Conservation (phyloP, 2,797 vertebrate genomes). For the Acipenser oxyrinchus region DNA sequence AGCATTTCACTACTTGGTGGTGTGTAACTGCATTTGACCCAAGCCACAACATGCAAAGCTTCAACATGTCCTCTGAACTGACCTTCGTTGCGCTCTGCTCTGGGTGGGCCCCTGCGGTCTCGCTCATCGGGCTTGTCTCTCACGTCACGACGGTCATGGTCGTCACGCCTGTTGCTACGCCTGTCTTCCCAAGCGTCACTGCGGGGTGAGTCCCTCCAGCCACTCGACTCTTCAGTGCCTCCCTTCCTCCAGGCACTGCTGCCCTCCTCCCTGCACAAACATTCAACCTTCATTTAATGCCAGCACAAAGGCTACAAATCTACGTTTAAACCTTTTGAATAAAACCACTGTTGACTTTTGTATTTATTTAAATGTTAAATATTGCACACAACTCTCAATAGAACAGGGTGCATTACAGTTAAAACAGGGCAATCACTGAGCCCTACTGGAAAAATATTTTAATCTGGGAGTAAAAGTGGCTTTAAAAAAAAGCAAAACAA, state of each 20-base stretch:
- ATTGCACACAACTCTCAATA: too few species aligned
- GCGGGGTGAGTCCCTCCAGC: slow-evolving; percentile 73
- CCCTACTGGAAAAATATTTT: too few species aligned
- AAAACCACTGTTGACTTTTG: background rate
- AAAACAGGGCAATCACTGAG: too few species aligned
- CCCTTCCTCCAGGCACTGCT: slow-evolving; percentile 66
- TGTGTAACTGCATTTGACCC: too few species aligned
- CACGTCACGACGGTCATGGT: slow-evolving; percentile 39
- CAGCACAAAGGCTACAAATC: background rate
- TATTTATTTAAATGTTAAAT: too few species aligned
- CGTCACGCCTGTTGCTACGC: slow-evolving; percentile 44
- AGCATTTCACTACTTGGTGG: too few species aligned
- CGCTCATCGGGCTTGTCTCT: slow-evolving; percentile 65
- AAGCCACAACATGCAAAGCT: too few species aligned
- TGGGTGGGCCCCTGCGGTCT: slow-evolving; percentile 55
- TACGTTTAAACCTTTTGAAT: background rate
- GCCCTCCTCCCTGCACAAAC: slow-evolving; percentile 57
- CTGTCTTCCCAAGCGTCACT: slow-evolving; percentile 64
- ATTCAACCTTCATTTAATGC: background rate
- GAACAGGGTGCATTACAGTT: too few species aligned
- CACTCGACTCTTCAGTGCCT: slow-evolving; percentile 62
- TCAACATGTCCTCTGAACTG: slow-evolving; percentile 1
- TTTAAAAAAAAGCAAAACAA: too few species aligned
- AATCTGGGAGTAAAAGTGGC: too few species aligned
- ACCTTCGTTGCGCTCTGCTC: slow-evolving; percentile 76